These are phyloP conservation scores for Cassiopea xamachana DNA, from an alignment of 30 jellyfish, hydroid and myxozoan genomes.

Conservation along the genomic window DNA sequence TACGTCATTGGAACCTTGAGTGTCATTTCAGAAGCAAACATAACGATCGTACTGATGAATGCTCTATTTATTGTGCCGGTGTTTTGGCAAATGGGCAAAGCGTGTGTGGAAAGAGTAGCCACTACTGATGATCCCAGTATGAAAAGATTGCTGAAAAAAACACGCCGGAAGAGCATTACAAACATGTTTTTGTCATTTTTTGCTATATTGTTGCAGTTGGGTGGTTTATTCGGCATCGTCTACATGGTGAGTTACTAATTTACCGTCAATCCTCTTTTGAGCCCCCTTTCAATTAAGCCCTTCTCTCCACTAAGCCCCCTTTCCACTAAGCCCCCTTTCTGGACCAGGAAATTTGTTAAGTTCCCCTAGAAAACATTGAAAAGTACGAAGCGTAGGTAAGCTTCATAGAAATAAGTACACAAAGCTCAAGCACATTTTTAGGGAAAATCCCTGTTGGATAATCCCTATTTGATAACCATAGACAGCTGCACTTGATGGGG, in stretches of 20 bases:
- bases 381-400: too few species aligned
- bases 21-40: conserved; percentile 71
- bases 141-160: conserved; percentile 30
- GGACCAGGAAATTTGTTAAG: too few species aligned
- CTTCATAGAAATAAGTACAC: too few species aligned
- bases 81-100: conserved; percentile 85
- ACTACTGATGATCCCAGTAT: conserved; percentile 50
- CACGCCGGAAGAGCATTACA: conserved; percentile 65
- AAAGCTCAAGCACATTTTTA: too few species aligned
- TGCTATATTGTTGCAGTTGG: conserved; percentile 85
- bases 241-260: conserved; percentile 55
- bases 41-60: conserved; percentile 82
- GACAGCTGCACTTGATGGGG: too few species aligned
- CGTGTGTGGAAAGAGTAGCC: conserved; percentile 60
- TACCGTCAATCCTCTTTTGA: too few species aligned
- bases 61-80: conserved; percentile 91
- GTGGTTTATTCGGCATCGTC: conserved; percentile 89
- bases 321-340: too few species aligned
- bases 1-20: conserved; percentile 82
- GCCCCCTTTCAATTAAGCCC: too few species aligned
- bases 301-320: too few species aligned
- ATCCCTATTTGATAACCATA: too few species aligned
- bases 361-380: too few species aligned
- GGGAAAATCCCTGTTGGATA: too few species aligned
- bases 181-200: conserved; percentile 73